Percentiles rank a stretch among this genome's conserved stretches.
Evolutionary conservation across 1,140 invertebrate species (phyloP).

Genomic region (Apolygus lucorum): DNA sequence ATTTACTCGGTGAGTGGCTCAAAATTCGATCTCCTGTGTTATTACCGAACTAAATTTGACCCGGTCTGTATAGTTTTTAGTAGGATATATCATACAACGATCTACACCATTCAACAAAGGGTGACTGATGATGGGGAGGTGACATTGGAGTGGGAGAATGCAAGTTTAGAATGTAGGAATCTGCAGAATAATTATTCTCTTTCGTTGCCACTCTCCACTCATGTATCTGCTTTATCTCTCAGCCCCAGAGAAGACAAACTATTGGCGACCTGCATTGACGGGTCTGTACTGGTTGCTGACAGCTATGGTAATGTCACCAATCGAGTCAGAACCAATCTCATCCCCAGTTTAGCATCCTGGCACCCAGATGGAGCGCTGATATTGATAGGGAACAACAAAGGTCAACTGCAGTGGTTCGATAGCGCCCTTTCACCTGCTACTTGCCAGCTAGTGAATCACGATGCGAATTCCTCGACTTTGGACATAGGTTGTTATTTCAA

Average conservation of each 20-base stretch:
- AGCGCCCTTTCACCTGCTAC: slow-evolving; percentile 56
- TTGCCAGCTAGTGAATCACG: slow-evolving; percentile 59
- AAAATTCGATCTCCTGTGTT: slow-evolving; percentile 52
- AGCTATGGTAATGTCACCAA: slow-evolving; percentile 51
- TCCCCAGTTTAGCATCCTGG: slow-evolving; percentile 61
- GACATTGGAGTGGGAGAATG: slow-evolving; percentile 61
- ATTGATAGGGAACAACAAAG: slow-evolving; percentile 57
- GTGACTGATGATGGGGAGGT: slow-evolving; percentile 63
- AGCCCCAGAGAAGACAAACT: slow-evolving; percentile 62
- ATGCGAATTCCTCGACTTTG: slow-evolving; percentile 51
- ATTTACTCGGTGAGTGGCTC: slow-evolving; percentile 52
- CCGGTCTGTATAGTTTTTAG: slow-evolving; percentile 58
- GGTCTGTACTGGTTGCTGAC: slow-evolving; percentile 63
- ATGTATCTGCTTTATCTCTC: slow-evolving; percentile 55
- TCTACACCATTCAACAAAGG: slow-evolving; percentile 68
- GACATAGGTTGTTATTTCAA: slow-evolving; percentile 62
- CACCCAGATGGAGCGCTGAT: slow-evolving; percentile 60
- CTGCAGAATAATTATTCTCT: slow-evolving; percentile 57
- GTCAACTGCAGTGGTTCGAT: slow-evolving; percentile 71
- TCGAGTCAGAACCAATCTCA: slow-evolving; percentile 52
- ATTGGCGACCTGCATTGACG: slow-evolving; percentile 65
- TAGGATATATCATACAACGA: slow-evolving; percentile 52
- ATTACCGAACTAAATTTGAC: slow-evolving; percentile 60
- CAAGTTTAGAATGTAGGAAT: slow-evolving; percentile 57
- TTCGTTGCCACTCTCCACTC: slow-evolving; percentile 60